Evolutionary conservation across 2,113 vertebrate species (phyloP).

Genomic region (Rattus norvegicus): DNA sequence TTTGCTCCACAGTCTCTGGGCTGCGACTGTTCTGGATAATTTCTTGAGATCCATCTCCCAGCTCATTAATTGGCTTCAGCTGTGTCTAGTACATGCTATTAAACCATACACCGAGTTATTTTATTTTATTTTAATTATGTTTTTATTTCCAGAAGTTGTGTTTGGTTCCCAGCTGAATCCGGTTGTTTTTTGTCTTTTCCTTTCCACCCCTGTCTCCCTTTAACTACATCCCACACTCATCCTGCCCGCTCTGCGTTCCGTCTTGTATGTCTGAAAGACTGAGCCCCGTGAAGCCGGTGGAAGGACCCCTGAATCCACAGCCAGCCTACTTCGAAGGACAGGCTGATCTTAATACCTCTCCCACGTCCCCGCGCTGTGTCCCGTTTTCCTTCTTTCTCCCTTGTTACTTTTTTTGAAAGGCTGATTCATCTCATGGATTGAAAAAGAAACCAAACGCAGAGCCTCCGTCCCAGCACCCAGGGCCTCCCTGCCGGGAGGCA

Average conservation of each 20-base stretch:
- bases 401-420: background rate
- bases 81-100: slow-evolving; percentile 27
- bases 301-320: background rate
- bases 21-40: slow-evolving; percentile 9
- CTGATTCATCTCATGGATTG: slow-evolving; percentile 43
- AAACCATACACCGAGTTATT: background rate
- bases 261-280: background rate
- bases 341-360: background rate
- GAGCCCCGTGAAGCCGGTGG: accelerated
- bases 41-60: slow-evolving; percentile 4
- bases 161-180: slow-evolving; percentile 15
- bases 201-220: background rate
- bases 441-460: slow-evolving; percentile 21
- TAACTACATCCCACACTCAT: background rate
- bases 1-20: background rate
- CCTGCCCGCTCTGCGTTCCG: background rate
- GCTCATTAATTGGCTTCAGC: slow-evolving; percentile 20
- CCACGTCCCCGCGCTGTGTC: background rate
- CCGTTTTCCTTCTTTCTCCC: background rate
- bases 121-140: slow-evolving; percentile 41
- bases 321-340: background rate
- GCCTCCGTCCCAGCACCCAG: background rate
- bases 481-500: background rate
- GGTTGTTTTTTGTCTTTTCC: background rate
- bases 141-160: slow-evolving; percentile 57